Base-by-base conservation (phyloP, 2,113 vertebrate genomes). In the Meriones unguiculatus region DNA sequence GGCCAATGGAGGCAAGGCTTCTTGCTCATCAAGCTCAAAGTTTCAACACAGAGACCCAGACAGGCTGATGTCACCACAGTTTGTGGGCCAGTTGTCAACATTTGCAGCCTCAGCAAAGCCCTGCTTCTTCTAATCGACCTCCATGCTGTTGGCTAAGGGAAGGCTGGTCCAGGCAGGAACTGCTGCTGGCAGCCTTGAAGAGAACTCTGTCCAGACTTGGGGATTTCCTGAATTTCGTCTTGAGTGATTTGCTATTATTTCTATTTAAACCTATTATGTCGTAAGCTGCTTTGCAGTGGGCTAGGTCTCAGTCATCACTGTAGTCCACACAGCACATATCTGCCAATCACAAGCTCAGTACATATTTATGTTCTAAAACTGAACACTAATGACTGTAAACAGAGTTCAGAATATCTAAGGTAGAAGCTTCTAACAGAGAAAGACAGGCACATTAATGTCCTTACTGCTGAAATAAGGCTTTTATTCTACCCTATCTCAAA, bases 211-310 rank as follows among this genome's bases (percentile, higher is more conserved):
- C n/a, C 25, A 35, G 77, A 80, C 54, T 32, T 17, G 4, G 62
- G 70, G 64, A 62, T 73, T 95, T 92, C 80, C 88, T 35, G 32
- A 62, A 67, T 86, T 88, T 72, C 77, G 24, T 77, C 73, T 62
- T 38, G 86, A 82, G 25, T 85, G 76, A 77, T 77, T 70, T 86
- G 70, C 11, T 18, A 20, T 54, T 70, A 80, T 73, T 95, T 85
- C 72, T 86, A 18, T 62, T 35, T 64, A 86, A 64, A 67, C 30
- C 30, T 5, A 28, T 89, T 88, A 13, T n/a, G 38, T 14, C 87
- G 35, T 69, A 87, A 88, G 82, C 72, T 41, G 72, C 46, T 89
- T 92, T 76, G 77, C 1, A 2, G 0, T 81, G 22, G 22, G 65
- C 64, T 52, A 2, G 62, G 32, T 52, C 25, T 46, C 52, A 24